These are phyloP conservation scores for Pundamilia nyererei DNA, from an alignment of 2,113 vertebrate genomes.

Conservation along the genomic window DNA sequence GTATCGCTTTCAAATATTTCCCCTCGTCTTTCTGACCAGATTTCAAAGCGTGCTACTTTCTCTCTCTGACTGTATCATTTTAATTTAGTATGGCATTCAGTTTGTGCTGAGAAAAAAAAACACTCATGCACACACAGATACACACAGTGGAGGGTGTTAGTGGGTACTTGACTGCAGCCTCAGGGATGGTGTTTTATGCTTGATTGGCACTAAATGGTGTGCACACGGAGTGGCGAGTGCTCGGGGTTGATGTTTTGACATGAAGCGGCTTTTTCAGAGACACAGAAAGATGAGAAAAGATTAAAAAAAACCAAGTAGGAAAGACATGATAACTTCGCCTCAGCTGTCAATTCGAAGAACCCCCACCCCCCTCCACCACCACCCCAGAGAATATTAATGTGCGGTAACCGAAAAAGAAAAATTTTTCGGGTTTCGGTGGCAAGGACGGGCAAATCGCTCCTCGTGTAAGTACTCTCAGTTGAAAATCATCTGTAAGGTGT, in stretches of 20 bases:
- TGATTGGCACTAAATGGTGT: slow-evolving; percentile 55
- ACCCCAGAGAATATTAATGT: not conserved
- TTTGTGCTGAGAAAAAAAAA: not conserved
- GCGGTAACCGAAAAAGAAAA: not conserved
- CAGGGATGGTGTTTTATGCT: slow-evolving; percentile 49
- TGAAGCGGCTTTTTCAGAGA: not conserved
- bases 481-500: not conserved
- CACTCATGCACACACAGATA: not conserved
- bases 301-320: not conserved
- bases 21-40: slow-evolving; percentile 4
- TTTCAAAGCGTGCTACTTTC: not conserved
- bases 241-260: slow-evolving; percentile 51
- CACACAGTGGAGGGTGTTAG: not conserved
- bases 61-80: slow-evolving; percentile 2
- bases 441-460: not conserved
- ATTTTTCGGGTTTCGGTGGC: not conserved
- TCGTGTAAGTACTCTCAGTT: not conserved
- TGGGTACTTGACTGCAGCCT: slow-evolving; percentile 18
- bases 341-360: not conserved
- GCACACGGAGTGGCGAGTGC: slow-evolving; percentile 21
- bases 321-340: not conserved
- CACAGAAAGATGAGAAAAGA: not conserved
- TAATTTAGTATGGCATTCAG: slow-evolving; percentile 15
- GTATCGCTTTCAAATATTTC: slow-evolving; percentile 34
- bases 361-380: not conserved